A percentile compares a stretch with the other conserved stretches of the same genome.
Conservation (phyloP, 1,140 invertebrate species). For the Orius insidiosus region DNA sequence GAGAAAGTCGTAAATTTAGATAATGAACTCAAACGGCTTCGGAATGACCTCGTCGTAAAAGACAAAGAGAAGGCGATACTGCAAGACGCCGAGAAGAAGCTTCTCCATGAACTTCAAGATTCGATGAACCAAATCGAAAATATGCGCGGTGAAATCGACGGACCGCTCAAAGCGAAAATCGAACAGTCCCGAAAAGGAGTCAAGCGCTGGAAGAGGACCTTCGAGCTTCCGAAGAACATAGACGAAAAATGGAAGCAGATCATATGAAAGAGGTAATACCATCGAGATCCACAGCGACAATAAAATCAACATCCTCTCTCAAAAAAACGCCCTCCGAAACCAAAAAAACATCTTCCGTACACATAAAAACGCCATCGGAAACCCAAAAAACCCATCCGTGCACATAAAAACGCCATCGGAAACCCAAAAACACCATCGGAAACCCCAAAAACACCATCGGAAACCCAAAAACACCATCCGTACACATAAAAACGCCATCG, state of each 20-base stretch:
- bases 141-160: conserved; percentile 14
- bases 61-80: conserved; percentile 19
- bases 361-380: too few relatives aligned
- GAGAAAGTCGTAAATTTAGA: conserved; percentile 13
- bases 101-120: conserved; percentile 17
- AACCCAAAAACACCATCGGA: too few relatives aligned
- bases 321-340: too few relatives aligned
- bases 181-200: conserved; percentile 13
- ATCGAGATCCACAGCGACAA: neutral
- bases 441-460: too few relatives aligned
- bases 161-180: conserved; percentile 14
- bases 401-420: too few relatives aligned
- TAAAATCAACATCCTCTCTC: too few relatives aligned
- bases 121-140: conserved; percentile 14
- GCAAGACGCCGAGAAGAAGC: conserved; percentile 13
- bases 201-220: conserved; percentile 15
- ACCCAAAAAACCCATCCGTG: too few relatives aligned
- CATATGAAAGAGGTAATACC: conserved; percentile 6
- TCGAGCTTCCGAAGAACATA: neutral
- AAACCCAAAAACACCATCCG: too few relatives aligned
- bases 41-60: conserved; percentile 14
- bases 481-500: too few relatives aligned
- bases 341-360: too few relatives aligned
- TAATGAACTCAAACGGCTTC: conserved; percentile 6
- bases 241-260: conserved; percentile 4